Conservation (phyloP, 2,797 vertebrate genomes). For the Periparus ater region DNA sequence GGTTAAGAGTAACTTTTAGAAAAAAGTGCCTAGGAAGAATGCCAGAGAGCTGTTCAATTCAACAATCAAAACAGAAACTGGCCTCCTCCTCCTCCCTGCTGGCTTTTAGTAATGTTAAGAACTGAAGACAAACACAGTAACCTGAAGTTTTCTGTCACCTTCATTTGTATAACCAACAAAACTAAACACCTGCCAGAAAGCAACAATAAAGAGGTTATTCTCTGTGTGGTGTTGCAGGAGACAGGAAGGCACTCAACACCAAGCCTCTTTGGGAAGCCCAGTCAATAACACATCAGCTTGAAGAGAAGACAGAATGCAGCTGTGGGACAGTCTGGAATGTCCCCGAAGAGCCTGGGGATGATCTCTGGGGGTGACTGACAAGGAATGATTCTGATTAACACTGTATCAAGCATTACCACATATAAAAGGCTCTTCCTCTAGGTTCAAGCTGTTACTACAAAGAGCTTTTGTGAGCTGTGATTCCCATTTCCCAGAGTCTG, state of each 20-base stretch:
- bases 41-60: not conserved
- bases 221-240: not conserved
- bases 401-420: not conserved
- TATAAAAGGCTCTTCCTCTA: not conserved
- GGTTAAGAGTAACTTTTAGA: not conserved
- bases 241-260: not conserved
- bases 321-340: not conserved
- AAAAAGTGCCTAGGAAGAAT: not conserved
- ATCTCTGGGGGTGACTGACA: not conserved
- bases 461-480: not conserved
- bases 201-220: not conserved
- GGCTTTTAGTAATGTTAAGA: not conserved
- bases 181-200: not conserved
- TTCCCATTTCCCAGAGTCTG: not conserved
- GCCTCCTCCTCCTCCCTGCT: not conserved
- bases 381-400: not conserved
- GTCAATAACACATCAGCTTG: rapidly evolving
- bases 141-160: not conserved
- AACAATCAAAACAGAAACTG: not conserved
- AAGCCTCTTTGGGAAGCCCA: not conserved
- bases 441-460: not conserved
- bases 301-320: not conserved
- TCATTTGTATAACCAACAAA: not conserved
- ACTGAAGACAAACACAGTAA: not conserved
- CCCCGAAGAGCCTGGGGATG: not conserved